A percentile compares a stretch with the other conserved stretches of the same genome.
Evolutionary conservation across 1,140 invertebrate species (phyloP).

Genomic region (Meloidogyne chitwoodi): DNA sequence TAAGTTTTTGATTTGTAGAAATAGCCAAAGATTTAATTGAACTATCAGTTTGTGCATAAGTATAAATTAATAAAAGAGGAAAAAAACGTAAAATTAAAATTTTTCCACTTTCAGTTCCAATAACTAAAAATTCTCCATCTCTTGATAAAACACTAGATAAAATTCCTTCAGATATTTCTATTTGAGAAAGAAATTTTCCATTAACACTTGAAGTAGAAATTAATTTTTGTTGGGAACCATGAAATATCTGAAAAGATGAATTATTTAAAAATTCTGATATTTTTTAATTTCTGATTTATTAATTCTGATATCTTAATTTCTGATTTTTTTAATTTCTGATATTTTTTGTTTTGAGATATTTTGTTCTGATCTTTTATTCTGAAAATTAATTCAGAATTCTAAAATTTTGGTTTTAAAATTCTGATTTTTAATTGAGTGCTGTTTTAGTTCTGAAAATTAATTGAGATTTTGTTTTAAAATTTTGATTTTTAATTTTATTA

Average conservation of each 20-base stretch:
- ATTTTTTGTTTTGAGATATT: too few relatives aligned
- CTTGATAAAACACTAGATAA: slow-evolving; percentile 86
- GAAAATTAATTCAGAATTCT: too few relatives aligned
- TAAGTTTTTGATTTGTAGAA: slow-evolving; percentile 71
- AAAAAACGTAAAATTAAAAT: slow-evolving; percentile 97
- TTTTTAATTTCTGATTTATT: too few relatives aligned
- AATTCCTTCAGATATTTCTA: slow-evolving; percentile 48
- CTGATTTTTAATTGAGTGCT: too few relatives aligned
- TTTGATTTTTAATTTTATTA: too few relatives aligned
- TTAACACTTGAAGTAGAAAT: slow-evolving; percentile 74
- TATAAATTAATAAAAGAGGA: slow-evolving; percentile 89
- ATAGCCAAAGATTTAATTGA: slow-evolving; percentile 49
- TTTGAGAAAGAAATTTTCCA: slow-evolving; percentile 72
- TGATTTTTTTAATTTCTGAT: too few relatives aligned
- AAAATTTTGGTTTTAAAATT: too few relatives aligned
- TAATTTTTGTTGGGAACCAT: slow-evolving; percentile 65
- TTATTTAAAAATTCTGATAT: not conserved
- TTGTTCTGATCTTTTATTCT: too few relatives aligned
- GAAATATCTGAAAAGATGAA: slow-evolving; percentile 67
- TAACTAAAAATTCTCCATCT: slow-evolving; percentile 89
- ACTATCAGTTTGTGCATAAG: slow-evolving; percentile 71
- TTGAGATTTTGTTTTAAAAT: too few relatives aligned
- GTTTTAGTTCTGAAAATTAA: too few relatives aligned
- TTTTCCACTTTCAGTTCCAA: slow-evolving; percentile 90
- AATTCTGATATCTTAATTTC: too few relatives aligned